phyloP scores from a whole-genome alignment of 1,140 invertebrate species.

The Trypoxylus dichotomus region DNA sequence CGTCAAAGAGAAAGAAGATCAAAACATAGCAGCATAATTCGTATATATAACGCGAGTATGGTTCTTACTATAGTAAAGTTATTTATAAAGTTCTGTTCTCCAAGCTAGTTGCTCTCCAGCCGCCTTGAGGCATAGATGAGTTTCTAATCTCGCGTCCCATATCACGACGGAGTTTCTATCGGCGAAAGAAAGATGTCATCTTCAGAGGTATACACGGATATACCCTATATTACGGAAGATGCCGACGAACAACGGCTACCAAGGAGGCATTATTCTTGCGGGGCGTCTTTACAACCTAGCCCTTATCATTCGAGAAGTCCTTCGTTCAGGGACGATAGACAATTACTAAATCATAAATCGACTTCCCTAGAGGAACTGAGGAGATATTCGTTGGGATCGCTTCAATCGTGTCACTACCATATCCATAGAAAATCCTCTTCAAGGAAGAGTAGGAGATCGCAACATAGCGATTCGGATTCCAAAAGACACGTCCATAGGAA shows the following conservation, averaged over 20 bases:
- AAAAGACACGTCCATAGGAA: background rate
- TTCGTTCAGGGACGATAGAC: constrained; percentile 19
- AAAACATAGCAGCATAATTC: background rate
- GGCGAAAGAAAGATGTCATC: background rate
- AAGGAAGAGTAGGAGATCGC: background rate
- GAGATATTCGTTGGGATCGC: background rate
- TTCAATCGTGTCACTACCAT: background rate
- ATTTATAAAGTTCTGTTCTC: background rate
- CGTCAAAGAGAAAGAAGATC: background rate
- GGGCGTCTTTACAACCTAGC: constrained; percentile 6
- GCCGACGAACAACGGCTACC: background rate
- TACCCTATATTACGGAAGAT: constrained; percentile 4
- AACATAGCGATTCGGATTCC: background rate
- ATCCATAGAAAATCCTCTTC: background rate
- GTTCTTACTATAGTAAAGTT: background rate
- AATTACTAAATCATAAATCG: background rate
- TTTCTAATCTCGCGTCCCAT: background rate
- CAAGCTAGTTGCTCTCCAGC: background rate
- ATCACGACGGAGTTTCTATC: background rate
- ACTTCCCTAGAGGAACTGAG: constrained; percentile 7
- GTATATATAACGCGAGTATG: background rate
- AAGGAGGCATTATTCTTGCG: background rate
- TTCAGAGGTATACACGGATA: background rate
- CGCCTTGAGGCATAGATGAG: background rate
- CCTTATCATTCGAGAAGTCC: constrained; percentile 18